phyloP scores from a whole-genome alignment of 2,888 invertebrate genomes.

The Fragum whitleyi region DNA sequence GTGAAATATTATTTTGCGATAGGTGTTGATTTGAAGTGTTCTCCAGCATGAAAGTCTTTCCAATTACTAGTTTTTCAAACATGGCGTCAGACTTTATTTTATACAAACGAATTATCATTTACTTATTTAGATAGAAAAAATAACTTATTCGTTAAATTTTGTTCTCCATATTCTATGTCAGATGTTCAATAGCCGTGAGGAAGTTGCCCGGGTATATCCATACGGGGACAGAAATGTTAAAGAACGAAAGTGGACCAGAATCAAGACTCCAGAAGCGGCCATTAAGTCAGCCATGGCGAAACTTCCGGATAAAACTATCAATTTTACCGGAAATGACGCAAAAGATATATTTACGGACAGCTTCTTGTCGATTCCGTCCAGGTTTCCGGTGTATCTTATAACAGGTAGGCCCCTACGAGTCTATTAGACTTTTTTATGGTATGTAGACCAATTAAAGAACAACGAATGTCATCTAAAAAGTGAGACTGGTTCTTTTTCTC shows the following conservation, averaged over 20 bases:
- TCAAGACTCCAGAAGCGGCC: slow-evolving; percentile 70
- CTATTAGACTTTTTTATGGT: too few species aligned
- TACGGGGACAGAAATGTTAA: slow-evolving; percentile 69
- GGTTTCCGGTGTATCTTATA: slow-evolving; percentile 71
- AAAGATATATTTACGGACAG: slow-evolving; percentile 71
- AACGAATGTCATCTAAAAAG: too few species aligned
- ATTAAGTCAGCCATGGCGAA: slow-evolving; percentile 62
- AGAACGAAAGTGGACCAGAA: slow-evolving; percentile 58
- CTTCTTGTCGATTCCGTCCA: slow-evolving; percentile 68
- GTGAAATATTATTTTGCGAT: too few species aligned
- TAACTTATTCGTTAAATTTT: too few species aligned
- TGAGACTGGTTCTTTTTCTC: too few species aligned
- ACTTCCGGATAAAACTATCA: slow-evolving; percentile 70
- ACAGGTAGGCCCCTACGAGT: slow-evolving; percentile 73
- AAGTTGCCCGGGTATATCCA: slow-evolving; percentile 69
- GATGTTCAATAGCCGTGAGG: slow-evolving; percentile 7
- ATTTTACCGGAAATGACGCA: slow-evolving; percentile 58
- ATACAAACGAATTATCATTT: too few species aligned
- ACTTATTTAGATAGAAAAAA: too few species aligned
- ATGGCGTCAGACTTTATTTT: too few species aligned
- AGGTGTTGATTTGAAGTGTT: too few species aligned
- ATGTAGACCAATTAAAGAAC: too few species aligned
- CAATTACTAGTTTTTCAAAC: too few species aligned
- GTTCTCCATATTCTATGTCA: not conserved
- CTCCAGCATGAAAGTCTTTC: too few species aligned